Percentiles rank a stretch among this genome's conserved stretches.
Evolutionary conservation across 2,797 vertebrate species (phyloP).

Genomic region (Lagocephalus sceleratus): DNA sequence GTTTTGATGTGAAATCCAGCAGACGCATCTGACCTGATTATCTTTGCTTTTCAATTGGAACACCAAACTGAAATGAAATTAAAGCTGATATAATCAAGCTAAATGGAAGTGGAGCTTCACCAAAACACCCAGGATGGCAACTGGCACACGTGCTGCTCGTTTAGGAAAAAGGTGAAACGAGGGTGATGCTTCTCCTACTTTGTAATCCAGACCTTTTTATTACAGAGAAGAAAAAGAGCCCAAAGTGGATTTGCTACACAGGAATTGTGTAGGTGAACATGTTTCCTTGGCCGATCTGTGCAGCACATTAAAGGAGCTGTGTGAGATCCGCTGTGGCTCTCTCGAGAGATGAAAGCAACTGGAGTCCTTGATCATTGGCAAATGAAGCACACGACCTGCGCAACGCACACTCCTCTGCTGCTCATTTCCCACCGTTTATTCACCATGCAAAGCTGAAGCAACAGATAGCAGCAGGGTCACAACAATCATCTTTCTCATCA

Average conservation of each 20-base stretch:
- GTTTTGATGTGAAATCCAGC: too few species aligned
- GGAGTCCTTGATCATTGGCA: slow-evolving; percentile 34
- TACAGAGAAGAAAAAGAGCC: background rate
- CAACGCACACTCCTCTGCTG: slow-evolving; percentile 18
- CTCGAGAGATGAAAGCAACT: slow-evolving; percentile 31
- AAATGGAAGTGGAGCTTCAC: too few species aligned
- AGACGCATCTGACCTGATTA: too few species aligned
- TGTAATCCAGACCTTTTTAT: too few species aligned
- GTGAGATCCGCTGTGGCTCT: background rate
- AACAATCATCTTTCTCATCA: slow-evolving; percentile 15
- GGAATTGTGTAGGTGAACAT: background rate
- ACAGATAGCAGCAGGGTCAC: slow-evolving; percentile 17
- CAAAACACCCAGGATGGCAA: too few species aligned
- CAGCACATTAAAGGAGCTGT: background rate
- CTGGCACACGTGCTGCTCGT: too few species aligned
- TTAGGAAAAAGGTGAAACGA: too few species aligned
- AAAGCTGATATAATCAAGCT: too few species aligned
- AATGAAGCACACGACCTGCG: slow-evolving; percentile 20
- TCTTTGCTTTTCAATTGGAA: too few species aligned
- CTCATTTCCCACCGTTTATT: slow-evolving; percentile 25
- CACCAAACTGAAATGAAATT: too few species aligned
- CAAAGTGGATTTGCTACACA: background rate
- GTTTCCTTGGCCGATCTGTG: too few species aligned
- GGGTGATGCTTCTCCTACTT: too few species aligned
- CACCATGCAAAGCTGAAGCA: slow-evolving; percentile 34